Base-by-base conservation (phyloP, 2,113 vertebrate genomes). In the Tachuris rubrigastra region DNA sequence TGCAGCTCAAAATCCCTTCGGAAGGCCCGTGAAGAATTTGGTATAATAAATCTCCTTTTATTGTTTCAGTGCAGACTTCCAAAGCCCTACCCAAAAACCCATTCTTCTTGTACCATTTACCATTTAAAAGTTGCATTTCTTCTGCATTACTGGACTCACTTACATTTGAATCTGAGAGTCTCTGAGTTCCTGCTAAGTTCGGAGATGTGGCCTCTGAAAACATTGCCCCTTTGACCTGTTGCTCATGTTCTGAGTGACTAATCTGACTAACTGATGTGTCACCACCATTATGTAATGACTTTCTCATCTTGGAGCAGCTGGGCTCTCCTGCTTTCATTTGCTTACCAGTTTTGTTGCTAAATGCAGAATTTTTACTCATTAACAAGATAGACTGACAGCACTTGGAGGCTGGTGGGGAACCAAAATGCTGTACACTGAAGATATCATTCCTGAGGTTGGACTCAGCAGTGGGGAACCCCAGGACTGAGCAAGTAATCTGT, bases 401-500 rank as follows among this genome's bases (percentile, higher is more conserved):
- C 80, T 95, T 97, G 86, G 98, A 96, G 39, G 98, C 97, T 41
- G 97, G 97, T 66, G 98, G 76, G 39, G 98, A 97, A 49, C 97
- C 96, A 76, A 98, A 98, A 63, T 71, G 97, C 58, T 98, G 97
- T 87, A 97, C 77, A 28, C 97, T 97, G 84, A 98, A 93, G 94
- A 98, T 95, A 85, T 98, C 97, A 88, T 94, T 93, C 58, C 97
- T 97, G 93, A 98, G 95, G 88, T 65, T 97, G 79, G 98, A 96
- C 83, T 98, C 97, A 83, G 96, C 92, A 83, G 97, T 94, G 63
- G 98, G 96, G 69, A 98, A 97, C 73, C 98, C 98, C 77, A 98
- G 96, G 97, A 98, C 98, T 80, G 98, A 97, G 97, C 96, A 98
- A 96, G 98, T 95, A 92, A 97, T 98, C 95, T 98, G 98, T 96